These are phyloP conservation scores for Sericinus montela DNA, from an alignment of 2,888 invertebrate genomes.

Conservation along the genomic window DNA sequence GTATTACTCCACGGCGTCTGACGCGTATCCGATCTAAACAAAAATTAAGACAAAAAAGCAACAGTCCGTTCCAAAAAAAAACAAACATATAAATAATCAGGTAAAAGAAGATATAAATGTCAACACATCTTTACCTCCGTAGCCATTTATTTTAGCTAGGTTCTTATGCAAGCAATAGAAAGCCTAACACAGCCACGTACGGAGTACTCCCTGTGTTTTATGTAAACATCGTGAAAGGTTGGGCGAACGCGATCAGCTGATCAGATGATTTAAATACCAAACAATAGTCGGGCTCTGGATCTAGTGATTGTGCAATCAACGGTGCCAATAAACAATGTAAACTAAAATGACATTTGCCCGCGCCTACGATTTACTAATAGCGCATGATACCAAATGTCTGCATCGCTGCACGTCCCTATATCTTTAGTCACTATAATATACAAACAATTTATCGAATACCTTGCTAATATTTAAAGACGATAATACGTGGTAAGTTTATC, in stretches of 20 bases:
- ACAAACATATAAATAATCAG: too few relatives aligned
- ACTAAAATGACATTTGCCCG: conserved; percentile 58
- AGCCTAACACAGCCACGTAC: conserved; percentile 13
- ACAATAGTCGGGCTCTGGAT: conserved; percentile 54
- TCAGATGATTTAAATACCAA: conserved; percentile 70
- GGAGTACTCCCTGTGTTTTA: conserved; percentile 14
- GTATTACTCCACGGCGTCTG: too few relatives aligned
- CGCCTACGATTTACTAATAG: conserved; percentile 17
- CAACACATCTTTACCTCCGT: neutral
- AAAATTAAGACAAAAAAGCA: too few relatives aligned
- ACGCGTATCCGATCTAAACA: too few relatives aligned
- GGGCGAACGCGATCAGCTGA: conserved; percentile 63
- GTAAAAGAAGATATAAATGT: neutral
- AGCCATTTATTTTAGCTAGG: conserved; percentile 8
- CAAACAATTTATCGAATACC: too few relatives aligned
- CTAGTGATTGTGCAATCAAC: conserved; percentile 40
- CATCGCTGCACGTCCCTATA: neutral
- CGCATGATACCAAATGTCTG: neutral
- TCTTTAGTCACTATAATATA: too few relatives aligned
- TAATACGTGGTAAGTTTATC: too few relatives aligned
- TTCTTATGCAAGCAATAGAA: conserved; percentile 14
- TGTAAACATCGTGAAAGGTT: conserved; percentile 71
- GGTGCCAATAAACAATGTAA: conserved; percentile 37
- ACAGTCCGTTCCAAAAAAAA: too few relatives aligned
- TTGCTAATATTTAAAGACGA: too few relatives aligned